Base-by-base conservation (phyloP, 2,888 invertebrate genomes). In the Nomada flava region DNA sequence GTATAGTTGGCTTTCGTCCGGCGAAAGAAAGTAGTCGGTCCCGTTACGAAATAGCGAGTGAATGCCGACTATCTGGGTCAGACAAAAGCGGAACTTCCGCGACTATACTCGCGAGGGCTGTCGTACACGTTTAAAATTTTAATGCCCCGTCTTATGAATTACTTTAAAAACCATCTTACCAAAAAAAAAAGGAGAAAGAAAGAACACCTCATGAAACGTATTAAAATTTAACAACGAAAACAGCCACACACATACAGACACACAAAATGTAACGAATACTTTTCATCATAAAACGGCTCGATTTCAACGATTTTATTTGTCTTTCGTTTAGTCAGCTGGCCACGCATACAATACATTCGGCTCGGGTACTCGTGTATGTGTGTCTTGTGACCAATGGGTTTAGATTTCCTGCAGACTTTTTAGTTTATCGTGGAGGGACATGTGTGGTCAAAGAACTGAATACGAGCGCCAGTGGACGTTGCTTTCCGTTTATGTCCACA, bases 31-130 rank as follows among this genome's bases (percentile, higher is more conserved):
- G 87, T 87, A 86, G 86, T 87, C 78, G 90, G 92, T 93, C 92
- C 93, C 93, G 93, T 93, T 93, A 93, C 93, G 93, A 93, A 93
- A 93, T 93, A 92, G 92, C 92, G 91, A 93, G 92, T 92, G 93
- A 92, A 92, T 92, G 93, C 91, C 86, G 91, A 85, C 90, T 89
- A 93, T 93, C 91, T 93, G 91, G 93, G 93, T 93, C 93, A 92
- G 91, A 91, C 91, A 91, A 92, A 92, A 93, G 93, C 92, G 92
- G 92, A 92, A 92, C 92, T 92, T 92, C 91, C 92, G 91, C 88
- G 89, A 88, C 74, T 86, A 20, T 47, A 77, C 69, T 83, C 71
- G 36, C 36, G 79, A 76, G 64, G 71, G 23, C 63, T 59, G 64
- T 23, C 63, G 59, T 72, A 73, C 42, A 15, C 59, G 63, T 80